phyloP scores from a whole-genome alignment of 2,113 vertebrate species.

The Passerina amoena region DNA sequence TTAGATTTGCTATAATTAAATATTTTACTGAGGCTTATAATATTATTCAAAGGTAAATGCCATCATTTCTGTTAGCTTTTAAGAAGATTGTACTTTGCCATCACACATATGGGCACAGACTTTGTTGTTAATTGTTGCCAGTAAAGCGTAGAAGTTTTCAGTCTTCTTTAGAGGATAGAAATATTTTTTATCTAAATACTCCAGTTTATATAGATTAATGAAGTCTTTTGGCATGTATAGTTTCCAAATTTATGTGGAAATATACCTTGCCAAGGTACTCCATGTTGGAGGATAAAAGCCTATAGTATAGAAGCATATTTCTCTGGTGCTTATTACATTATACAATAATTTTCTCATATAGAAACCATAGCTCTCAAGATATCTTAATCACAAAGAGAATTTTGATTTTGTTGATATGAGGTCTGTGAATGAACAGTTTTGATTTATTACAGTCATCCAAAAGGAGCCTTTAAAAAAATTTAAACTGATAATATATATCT shows the following conservation, averaged over 20 bases:
- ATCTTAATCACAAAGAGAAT: neutral
- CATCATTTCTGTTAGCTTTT: neutral
- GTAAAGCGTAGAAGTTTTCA: neutral
- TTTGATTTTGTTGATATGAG: neutral
- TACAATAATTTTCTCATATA: neutral
- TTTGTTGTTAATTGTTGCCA: neutral
- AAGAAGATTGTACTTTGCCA: neutral
- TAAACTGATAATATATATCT: neutral
- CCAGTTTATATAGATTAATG: neutral
- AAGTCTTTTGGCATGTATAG: neutral
- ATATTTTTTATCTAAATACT: neutral
- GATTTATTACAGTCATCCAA: neutral
- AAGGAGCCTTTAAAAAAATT: neutral
- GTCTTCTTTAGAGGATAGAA: neutral
- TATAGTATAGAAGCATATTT: neutral
- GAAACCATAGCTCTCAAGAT: neutral
- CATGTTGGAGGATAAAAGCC: neutral
- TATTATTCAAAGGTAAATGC: neutral
- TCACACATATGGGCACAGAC: neutral
- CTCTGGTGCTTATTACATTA: neutral
- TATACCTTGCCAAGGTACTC: neutral
- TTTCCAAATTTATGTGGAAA: neutral
- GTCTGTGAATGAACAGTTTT: neutral
- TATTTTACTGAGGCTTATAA: neutral
- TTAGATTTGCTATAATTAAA: neutral